These are phyloP conservation scores for Apocrypta bakeri DNA, from an alignment of 1,140 invertebrate genomes.

Conservation along the genomic window DNA sequence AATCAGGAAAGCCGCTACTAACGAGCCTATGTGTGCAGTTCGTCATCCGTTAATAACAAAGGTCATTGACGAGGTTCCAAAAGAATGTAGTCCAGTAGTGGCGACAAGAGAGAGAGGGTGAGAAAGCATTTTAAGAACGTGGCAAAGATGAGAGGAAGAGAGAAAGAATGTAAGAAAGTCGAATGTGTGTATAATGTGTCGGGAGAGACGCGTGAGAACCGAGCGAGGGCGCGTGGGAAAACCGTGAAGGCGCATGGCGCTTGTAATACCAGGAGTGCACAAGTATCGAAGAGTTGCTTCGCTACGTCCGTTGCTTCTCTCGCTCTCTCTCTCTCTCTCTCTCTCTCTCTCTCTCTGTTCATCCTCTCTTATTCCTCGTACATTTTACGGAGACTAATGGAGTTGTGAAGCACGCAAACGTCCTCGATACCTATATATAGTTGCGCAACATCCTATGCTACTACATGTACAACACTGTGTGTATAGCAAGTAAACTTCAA, in stretches of 20 bases:
- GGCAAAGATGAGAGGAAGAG: conserved; percentile 9
- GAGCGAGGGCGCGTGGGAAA: conserved; percentile 72
- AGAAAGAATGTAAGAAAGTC: not conserved
- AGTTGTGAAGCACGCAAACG: not conserved
- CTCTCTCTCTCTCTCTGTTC: not conserved
- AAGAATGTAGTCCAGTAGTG: not conserved
- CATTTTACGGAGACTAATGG: not conserved
- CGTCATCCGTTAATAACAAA: too few species aligned
- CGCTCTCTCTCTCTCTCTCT: not conserved
- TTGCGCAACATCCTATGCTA: not conserved
- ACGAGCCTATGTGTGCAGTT: too few species aligned
- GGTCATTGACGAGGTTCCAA: not conserved
- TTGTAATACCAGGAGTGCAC: conserved; percentile 68
- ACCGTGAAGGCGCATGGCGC: conserved; percentile 71
- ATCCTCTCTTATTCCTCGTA: not conserved
- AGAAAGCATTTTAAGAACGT: not conserved
- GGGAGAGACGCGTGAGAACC: conserved; percentile 67
- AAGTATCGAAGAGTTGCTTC: conserved; percentile 53
- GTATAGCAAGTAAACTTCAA: too few species aligned
- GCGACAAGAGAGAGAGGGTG: not conserved
- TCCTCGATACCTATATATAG: not conserved
- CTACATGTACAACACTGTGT: too few species aligned
- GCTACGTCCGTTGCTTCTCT: not conserved
- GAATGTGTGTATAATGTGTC: not conserved
- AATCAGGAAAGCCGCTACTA: too few species aligned